A percentile compares a stretch with the other conserved stretches of the same genome.
Evolutionary conservation across 2,888 invertebrate genomes (phyloP).

Genomic region (Urechis unicinctus): DNA sequence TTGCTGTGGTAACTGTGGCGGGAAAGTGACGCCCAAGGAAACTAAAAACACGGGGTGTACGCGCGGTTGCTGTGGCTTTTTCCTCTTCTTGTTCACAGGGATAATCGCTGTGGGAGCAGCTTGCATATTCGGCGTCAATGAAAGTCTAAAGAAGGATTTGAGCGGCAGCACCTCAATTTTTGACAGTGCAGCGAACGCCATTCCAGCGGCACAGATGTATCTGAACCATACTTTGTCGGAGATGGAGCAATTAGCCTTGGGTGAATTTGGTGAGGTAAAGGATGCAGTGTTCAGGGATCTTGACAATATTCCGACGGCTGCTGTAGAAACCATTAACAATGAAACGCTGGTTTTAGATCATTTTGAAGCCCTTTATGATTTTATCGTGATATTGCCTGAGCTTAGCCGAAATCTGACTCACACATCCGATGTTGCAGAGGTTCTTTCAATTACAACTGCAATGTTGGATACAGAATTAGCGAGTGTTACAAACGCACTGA

Average conservation of each 20-base stretch:
- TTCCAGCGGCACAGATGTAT: background rate
- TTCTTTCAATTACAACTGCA: background rate
- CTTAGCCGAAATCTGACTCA: background rate
- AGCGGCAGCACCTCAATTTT: background rate
- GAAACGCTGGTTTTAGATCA: background rate
- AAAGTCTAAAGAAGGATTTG: background rate
- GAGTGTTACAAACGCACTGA: background rate
- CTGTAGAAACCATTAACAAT: background rate
- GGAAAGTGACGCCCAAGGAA: background rate
- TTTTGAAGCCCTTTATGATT: background rate
- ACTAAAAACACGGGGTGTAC: background rate
- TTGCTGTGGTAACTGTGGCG: slow-evolving; percentile 5
- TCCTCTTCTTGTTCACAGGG: background rate
- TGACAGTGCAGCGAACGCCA: background rate
- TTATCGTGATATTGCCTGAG: background rate
- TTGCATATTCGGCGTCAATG: slow-evolving; percentile 1
- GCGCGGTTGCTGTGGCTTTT: background rate
- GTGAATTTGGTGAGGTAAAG: background rate
- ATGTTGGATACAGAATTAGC: background rate
- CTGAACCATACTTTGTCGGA: background rate
- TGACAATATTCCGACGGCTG: background rate
- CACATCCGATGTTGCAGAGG: background rate
- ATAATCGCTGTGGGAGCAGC: background rate
- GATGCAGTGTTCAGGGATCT: background rate
- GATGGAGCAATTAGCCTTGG: background rate